Percentiles rank a stretch among this genome's conserved stretches.
Evolutionary conservation across 2,113 vertebrate genomes (phyloP).

Genomic region (Anhinga rufa): DNA sequence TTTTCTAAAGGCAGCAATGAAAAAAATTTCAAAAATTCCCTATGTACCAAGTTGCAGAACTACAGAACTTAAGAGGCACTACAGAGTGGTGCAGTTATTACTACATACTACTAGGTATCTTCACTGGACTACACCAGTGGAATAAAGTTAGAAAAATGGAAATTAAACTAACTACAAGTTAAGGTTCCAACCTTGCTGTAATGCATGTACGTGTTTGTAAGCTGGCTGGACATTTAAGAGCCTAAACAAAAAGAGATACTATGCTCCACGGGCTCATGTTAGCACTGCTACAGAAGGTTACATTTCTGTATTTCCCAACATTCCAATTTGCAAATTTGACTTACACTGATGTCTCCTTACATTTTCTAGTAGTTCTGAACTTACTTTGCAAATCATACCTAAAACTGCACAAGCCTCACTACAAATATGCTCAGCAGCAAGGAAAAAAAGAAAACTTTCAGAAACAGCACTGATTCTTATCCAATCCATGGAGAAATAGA

Average conservation of each 20-base stretch:
- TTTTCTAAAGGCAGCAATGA: not conserved
- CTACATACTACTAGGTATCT: not conserved
- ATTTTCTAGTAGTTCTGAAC: not conserved
- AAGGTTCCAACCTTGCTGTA: not conserved
- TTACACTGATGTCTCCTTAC: not conserved
- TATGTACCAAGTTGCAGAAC: not conserved
- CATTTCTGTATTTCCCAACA: not conserved
- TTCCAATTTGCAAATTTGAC: not conserved
- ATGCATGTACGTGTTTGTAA: not conserved
- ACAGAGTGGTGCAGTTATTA: not conserved
- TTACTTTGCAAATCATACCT: not conserved
- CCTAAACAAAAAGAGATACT: not conserved
- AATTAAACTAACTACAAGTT: not conserved
- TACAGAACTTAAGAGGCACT: not conserved
- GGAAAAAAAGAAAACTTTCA: not conserved
- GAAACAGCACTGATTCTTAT: not conserved
- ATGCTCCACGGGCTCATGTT: not conserved
- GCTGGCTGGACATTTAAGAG: not conserved
- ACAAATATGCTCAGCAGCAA: not conserved
- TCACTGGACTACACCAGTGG: not conserved
- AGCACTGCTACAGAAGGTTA: not conserved
- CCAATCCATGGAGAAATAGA: not conserved
- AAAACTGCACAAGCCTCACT: not conserved
- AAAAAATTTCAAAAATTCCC: not conserved
- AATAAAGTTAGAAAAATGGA: not conserved